Evolutionary conservation across 1,140 invertebrate species (phyloP).

Genomic region (Apocrypta bakeri): DNA sequence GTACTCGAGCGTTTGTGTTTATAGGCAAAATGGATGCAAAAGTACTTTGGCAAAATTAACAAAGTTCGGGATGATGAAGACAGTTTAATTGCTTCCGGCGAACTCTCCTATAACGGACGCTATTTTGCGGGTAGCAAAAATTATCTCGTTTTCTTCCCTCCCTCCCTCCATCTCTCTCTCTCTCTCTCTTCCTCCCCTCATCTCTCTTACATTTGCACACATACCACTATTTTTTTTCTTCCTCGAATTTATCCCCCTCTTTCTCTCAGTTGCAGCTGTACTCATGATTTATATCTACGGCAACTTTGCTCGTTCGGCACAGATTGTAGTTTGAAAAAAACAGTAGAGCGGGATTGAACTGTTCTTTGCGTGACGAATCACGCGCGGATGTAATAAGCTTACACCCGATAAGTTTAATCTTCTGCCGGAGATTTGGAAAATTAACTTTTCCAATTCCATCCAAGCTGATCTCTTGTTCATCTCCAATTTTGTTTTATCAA

Average conservation of each 20-base stretch:
- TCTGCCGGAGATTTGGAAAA: not conserved
- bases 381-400: not conserved
- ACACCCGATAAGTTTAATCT: not conserved
- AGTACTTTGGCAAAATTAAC: conserved; percentile 19
- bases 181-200: too few relatives aligned
- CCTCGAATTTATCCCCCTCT: too few relatives aligned
- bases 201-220: too few relatives aligned
- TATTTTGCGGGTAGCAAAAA: conserved; percentile 4
- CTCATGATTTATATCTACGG: not conserved
- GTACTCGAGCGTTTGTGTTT: too few relatives aligned
- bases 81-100: conserved; percentile 27
- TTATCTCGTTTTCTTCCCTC: not conserved
- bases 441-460: not conserved
- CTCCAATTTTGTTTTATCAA: too few relatives aligned
- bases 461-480: too few relatives aligned
- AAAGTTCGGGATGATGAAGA: conserved; percentile 12
- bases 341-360: too few relatives aligned
- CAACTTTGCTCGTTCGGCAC: not conserved
- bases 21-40: not conserved
- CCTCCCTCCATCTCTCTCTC: too few relatives aligned
- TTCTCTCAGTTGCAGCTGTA: not conserved
- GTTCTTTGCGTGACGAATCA: too few relatives aligned
- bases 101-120: not conserved
- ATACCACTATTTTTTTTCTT: too few relatives aligned
- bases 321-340: too few relatives aligned